Conservation (phyloP, 1,140 invertebrate species). For the Pissodes strobi region DNA sequence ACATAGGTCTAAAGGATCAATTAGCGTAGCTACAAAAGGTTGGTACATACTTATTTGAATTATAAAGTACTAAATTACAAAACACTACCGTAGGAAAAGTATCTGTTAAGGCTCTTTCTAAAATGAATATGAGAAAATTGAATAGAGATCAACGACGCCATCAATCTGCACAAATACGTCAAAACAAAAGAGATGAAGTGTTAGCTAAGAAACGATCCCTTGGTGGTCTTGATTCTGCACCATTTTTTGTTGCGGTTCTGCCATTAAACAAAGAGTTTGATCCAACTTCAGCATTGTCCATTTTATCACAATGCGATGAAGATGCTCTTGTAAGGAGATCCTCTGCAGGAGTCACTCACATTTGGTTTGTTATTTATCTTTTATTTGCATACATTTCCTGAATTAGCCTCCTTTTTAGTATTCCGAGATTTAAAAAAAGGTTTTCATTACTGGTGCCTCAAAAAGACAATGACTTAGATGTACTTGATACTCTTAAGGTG, state of each 20-base stretch:
- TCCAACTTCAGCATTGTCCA: slow-evolving; percentile 63
- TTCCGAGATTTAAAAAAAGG: slow-evolving; percentile 83
- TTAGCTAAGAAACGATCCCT: slow-evolving; percentile 76
- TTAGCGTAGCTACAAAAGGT: slow-evolving; percentile 58
- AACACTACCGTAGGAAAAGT: slow-evolving; percentile 80
- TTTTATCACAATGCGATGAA: slow-evolving; percentile 75
- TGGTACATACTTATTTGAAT: too few relatives aligned
- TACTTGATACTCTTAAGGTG: slow-evolving; percentile 84
- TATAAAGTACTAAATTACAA: too few relatives aligned
- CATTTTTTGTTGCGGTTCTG: slow-evolving; percentile 78
- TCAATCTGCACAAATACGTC: slow-evolving; percentile 75
- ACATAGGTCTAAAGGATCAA: slow-evolving; percentile 82
- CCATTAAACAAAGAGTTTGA: slow-evolving; percentile 73
- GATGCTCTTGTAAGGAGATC: slow-evolving; percentile 64
- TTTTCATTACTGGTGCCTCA: slow-evolving; percentile 79
- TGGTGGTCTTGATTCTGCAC: slow-evolving; percentile 70
- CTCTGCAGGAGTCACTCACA: slow-evolving; percentile 68
- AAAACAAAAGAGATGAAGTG: slow-evolving; percentile 81
- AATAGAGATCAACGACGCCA: slow-evolving; percentile 75
- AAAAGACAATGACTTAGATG: slow-evolving; percentile 70
- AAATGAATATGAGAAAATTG: slow-evolving; percentile 65
- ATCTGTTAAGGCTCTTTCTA: slow-evolving; percentile 68
- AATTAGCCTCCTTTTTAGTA: slow-evolving; percentile 61
- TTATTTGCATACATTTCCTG: too few relatives aligned
- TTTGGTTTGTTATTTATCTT: slow-evolving; percentile 68